Conservation (phyloP, 2,888 invertebrate species). For the Agrotis clavis region DNA sequence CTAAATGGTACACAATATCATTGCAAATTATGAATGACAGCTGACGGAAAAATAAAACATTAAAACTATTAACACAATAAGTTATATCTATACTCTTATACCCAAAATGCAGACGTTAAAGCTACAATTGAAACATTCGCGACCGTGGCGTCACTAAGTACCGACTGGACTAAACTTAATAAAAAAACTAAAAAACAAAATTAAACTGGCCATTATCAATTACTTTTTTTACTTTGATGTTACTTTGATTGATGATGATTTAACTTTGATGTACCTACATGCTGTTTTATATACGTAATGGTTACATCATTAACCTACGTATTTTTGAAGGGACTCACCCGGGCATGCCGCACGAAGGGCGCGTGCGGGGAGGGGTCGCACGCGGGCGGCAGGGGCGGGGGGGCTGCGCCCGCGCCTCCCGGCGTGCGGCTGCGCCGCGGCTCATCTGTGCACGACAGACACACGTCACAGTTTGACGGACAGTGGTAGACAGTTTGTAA, state of each 20-base stretch:
- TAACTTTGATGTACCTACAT: too few relatives aligned
- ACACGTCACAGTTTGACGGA: not conserved
- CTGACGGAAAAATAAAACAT: not conserved
- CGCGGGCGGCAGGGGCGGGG: conserved; percentile 47
- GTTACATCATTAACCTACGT: too few relatives aligned
- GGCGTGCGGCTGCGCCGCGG: conserved; percentile 72
- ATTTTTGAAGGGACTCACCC: conserved; percentile 44
- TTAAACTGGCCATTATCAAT: too few relatives aligned
- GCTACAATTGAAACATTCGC: not conserved
- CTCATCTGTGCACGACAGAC: conserved; percentile 59
- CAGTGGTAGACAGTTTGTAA: too few relatives aligned
- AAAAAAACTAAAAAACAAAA: too few relatives aligned
- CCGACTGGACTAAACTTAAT: not conserved
- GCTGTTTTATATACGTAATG: too few relatives aligned
- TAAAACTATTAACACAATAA: not conserved
- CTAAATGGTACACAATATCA: too few relatives aligned
- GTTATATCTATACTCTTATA: not conserved
- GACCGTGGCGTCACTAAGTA: not conserved
- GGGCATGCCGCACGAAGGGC: conserved; percentile 49
- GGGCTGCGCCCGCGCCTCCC: conserved; percentile 35
- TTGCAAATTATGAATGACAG: not conserved
- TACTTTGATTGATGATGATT: too few relatives aligned
- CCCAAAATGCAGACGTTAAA: not conserved
- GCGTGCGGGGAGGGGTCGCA: not conserved
- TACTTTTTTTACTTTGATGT: too few relatives aligned